Percentiles rank a stretch among this genome's conserved stretches.
Conservation (phyloP, 1,140 invertebrate genomes). For the Pteromalus puparum region DNA sequence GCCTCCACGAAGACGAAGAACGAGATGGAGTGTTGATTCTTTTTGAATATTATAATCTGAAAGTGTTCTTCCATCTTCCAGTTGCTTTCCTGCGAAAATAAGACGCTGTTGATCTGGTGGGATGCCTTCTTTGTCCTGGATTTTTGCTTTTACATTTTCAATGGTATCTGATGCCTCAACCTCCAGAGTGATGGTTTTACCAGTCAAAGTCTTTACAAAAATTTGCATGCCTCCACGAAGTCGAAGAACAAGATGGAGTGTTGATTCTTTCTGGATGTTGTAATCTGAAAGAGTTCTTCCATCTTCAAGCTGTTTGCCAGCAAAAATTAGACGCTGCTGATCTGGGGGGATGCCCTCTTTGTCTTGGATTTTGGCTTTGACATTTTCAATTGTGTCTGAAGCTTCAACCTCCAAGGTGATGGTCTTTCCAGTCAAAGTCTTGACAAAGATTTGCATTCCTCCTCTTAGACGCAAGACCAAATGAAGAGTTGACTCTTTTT, state of each 20-base stretch:
- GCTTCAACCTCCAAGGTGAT: constrained; percentile 82
- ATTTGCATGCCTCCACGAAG: constrained; percentile 84
- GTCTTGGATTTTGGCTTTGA: too few species aligned
- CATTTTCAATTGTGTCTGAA: too few species aligned
- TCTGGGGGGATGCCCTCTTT: too few species aligned
- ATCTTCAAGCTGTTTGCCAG: constrained; percentile 84
- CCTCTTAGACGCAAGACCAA: constrained; percentile 82
- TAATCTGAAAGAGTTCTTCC: constrained; percentile 84
- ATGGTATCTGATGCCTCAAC: constrained; percentile 85
- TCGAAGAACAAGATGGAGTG: constrained; percentile 82
- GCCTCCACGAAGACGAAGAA: constrained; percentile 80
- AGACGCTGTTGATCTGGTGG: constrained; percentile 84
- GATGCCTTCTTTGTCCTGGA: constrained; percentile 82
- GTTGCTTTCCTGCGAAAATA: constrained; percentile 87
- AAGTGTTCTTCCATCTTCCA: constrained; percentile 87
- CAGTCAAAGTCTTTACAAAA: constrained; percentile 82
- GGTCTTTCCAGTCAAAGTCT: constrained; percentile 85
- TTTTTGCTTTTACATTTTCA: constrained; percentile 87
- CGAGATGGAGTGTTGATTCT: constrained; percentile 86
- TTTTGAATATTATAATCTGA: constrained; percentile 89
- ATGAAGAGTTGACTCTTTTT: constrained; percentile 79
- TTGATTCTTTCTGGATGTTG: constrained; percentile 80
- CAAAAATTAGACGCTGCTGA: constrained; percentile 83
- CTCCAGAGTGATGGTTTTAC: constrained; percentile 83
- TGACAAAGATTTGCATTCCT: constrained; percentile 83